Conservation (phyloP, 2,113 vertebrate genomes). For the Planiliza haematocheilus region DNA sequence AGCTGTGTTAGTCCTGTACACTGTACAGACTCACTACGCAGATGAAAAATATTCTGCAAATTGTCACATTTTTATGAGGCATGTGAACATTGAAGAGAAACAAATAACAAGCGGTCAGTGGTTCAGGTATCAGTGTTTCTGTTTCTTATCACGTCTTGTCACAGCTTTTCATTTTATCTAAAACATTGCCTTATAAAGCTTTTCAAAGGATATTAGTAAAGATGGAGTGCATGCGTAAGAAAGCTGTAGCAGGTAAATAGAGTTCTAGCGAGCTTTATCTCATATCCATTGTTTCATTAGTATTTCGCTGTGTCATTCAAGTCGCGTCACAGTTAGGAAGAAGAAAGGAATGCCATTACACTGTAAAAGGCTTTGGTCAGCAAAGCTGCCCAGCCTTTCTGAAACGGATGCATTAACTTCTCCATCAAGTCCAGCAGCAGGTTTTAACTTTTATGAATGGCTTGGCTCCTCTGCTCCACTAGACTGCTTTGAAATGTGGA, state of each 20-base stretch:
- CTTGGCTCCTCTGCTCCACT: conserved; percentile 8
- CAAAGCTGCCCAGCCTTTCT: conserved; percentile 11
- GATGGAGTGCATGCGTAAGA: background rate
- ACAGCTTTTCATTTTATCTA: background rate
- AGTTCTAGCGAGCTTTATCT: background rate
- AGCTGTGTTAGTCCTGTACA: conserved; percentile 13
- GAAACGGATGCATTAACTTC: conserved; percentile 28
- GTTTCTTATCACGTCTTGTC: conserved; percentile 1
- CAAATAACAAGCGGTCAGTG: conserved; percentile 24
- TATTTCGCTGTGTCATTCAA: conserved; percentile 1
- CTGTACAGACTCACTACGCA: background rate
- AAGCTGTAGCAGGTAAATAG: background rate
- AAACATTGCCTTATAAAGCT: conserved; percentile 2
- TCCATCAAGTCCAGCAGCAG: background rate
- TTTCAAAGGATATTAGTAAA: background rate
- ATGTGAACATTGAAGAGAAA: conserved; percentile 20
- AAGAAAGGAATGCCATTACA: conserved; percentile 17
- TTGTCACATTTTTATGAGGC: conserved; percentile 38
- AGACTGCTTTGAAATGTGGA: background rate
- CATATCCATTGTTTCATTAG: background rate
- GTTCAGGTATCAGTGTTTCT: conserved; percentile 6
- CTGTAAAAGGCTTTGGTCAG: conserved; percentile 33
- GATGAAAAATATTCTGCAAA: conserved; percentile 40
- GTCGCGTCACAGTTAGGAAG: conserved; percentile 3
- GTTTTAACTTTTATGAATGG: conserved; percentile 37